Conservation (phyloP, 1,140 invertebrate species). For the Tyrophagus putrescentiae region DNA sequence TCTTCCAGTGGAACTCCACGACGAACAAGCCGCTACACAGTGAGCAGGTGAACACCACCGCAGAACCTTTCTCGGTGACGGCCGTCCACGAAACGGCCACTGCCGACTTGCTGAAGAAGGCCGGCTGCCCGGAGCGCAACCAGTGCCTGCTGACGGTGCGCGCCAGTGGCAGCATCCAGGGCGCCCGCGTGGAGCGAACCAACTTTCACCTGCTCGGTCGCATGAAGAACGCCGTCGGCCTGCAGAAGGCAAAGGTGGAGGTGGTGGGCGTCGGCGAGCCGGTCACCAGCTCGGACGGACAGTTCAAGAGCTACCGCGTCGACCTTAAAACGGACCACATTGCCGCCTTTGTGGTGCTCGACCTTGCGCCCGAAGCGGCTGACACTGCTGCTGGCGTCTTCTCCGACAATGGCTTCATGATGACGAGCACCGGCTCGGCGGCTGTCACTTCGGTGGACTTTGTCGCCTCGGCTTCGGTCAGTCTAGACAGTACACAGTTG, state of each 20-base stretch:
- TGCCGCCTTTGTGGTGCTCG: slow-evolving; percentile 49
- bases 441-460: too few relatives aligned
- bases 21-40: not conserved
- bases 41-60: not conserved
- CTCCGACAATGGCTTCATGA: slow-evolving; percentile 48
- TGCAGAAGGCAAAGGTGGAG: too few relatives aligned
- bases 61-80: not conserved
- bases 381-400: slow-evolving; percentile 41
- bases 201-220: slow-evolving; percentile 1
- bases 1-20: not conserved
- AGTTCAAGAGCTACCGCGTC: not conserved
- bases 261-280: not conserved
- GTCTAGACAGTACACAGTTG: too few relatives aligned
- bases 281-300: not conserved
- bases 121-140: slow-evolving; percentile 1
- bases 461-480: too few relatives aligned
- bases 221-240: not conserved
- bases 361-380: slow-evolving; percentile 31
- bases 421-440: too few relatives aligned
- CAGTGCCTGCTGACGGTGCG: not conserved
- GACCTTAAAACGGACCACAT: slow-evolving; percentile 37
- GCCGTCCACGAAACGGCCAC: not conserved
- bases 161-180: not conserved
- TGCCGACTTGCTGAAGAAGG: not conserved
- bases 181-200: not conserved